Conservation (phyloP, 2,797 vertebrate species). For the Pteropus rufus region DNA sequence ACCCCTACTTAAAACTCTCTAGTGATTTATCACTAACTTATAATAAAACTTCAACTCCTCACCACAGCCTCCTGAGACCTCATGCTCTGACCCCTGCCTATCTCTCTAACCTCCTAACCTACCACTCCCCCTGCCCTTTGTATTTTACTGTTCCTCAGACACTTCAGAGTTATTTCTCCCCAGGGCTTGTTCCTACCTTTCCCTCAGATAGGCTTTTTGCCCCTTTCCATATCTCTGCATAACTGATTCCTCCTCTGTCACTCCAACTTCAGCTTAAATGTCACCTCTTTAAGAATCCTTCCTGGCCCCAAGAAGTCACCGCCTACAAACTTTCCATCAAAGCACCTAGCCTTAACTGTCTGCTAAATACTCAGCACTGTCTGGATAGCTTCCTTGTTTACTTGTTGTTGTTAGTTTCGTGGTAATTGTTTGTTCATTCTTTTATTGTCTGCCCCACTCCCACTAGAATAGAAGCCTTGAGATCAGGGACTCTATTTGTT, state of each 20-base stretch:
- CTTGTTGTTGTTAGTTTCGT: not conserved
- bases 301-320: not conserved
- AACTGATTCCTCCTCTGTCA: not conserved
- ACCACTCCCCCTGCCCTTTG: not conserved
- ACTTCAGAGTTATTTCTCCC: not conserved
- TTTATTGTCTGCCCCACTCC: not conserved
- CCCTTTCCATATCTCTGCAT: not conserved
- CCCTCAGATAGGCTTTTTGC: not conserved
- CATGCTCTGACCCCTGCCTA: not conserved
- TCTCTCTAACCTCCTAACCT: not conserved
- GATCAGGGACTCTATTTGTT: not conserved
- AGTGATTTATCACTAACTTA: not conserved
- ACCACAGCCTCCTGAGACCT: not conserved
- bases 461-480: not conserved
- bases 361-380: not conserved
- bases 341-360: not conserved
- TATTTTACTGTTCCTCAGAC: not conserved
- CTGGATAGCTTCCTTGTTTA: not conserved
- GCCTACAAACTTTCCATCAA: not conserved
- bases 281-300: not conserved
- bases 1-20: not conserved
- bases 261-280: not conserved
- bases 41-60: not conserved
- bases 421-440: not conserved
- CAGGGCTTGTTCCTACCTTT: not conserved